Base-by-base conservation (phyloP, 2,797 vertebrate genomes). In the Lagocephalus sceleratus region DNA sequence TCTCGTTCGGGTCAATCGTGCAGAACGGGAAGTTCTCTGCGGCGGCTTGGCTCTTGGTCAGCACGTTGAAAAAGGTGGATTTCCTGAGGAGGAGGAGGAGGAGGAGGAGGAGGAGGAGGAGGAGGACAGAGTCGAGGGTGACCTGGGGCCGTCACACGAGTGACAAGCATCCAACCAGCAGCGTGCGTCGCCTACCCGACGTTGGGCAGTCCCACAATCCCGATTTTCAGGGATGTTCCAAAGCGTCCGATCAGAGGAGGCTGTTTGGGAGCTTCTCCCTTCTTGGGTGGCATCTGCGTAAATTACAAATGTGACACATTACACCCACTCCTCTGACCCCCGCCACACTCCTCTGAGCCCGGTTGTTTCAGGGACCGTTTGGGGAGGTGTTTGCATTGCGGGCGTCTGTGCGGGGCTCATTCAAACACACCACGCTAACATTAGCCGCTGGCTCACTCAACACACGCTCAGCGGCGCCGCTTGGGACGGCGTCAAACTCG, bases 21-120 rank as follows among this genome's bases (percentile, higher is more conserved):
- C 97, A 99, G 91, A 99, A 99, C 0, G 97, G 97, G 68, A 99
- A 99, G 53, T 99, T 99, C 75, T 99, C 96, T 0, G 97, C 96
- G 23, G 94, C 87, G 0, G 94, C 97, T 71, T 98, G 95, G 72
- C 94, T 99, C 85, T 96, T 99, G 6, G 97, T 99, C 81, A 99
- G 85, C 49, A 99, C 95, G 51, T 99, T 99, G 86, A 99, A 99
- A 88, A 99, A 99, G 0, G 97, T 99, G 0, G 97, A 99, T 82
- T 99, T 99, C 81, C 97, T 99, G 73, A 12, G 84, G 84, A 43
- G 3, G 0, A 1, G 60, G 76, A 11, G 48, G 17, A 6, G n/a
- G n/a, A n/a, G n/a, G n/a, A n/a, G n/a, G n/a, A n/a, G n/a, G n/a
- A n/a, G n/a, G n/a, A n/a, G n/a, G n/a, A n/a, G n/a, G n/a, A n/a